Evolutionary conservation across 2,888 invertebrate genomes (phyloP).

Genomic region (Mermis nigrescens): DNA sequence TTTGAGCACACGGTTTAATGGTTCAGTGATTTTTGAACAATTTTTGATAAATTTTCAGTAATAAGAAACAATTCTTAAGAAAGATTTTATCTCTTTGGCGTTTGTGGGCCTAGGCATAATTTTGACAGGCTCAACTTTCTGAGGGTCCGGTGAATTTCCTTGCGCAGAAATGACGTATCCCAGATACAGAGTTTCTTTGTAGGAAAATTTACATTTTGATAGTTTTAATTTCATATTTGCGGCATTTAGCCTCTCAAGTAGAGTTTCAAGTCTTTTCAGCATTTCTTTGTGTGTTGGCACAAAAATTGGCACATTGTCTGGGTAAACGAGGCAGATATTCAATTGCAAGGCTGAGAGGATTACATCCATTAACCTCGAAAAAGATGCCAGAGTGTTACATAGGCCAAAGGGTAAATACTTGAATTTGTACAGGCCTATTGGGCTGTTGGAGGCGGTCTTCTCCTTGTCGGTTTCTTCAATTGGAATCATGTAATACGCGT

Average conservation of each 20-base stretch:
- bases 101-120: too few species aligned
- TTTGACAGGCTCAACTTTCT: slow-evolving; percentile 1
- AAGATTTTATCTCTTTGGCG: too few species aligned
- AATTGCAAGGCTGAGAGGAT: slow-evolving; percentile 15
- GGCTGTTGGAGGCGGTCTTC: slow-evolving; percentile 18
- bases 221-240: too few species aligned
- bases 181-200: too few species aligned
- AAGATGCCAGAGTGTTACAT: slow-evolving; percentile 19
- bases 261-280: neutral
- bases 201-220: too few species aligned
- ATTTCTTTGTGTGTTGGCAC: neutral
- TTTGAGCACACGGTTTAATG: neutral
- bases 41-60: too few species aligned
- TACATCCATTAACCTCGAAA: slow-evolving; percentile 19
- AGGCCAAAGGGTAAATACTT: slow-evolving; percentile 6
- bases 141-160: neutral
- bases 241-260: neutral
- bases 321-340: slow-evolving; percentile 17
- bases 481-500: slow-evolving; percentile 15
- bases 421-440: slow-evolving; percentile 19
- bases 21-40: neutral
- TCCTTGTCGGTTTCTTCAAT: slow-evolving; percentile 13
- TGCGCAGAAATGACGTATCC: neutral
- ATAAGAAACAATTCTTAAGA: too few species aligned
- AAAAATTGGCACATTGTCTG: slow-evolving; percentile 18